Base-by-base conservation (phyloP, 2,888 invertebrate genomes). In the Busseola fusca region DNA sequence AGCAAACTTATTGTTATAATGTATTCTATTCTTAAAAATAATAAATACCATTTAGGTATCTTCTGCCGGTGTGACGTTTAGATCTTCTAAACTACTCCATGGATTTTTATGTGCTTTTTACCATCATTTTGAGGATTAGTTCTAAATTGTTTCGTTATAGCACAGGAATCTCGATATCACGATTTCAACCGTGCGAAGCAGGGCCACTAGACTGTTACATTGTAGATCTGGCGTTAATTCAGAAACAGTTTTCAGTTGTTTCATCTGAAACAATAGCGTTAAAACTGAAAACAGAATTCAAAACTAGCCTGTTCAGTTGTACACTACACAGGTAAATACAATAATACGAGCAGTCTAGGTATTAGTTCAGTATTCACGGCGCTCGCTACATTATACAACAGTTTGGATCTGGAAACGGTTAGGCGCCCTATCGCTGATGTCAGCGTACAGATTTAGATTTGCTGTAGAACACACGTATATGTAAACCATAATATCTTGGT, bases 361-460 rank as follows among this genome's bases (percentile, higher is more conserved):
- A 64, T 81, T 54, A 70, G 27, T 66, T 64, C 16, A 21, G 25
- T 48, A 52, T 70, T 78, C 63, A n/a, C 50, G 37, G 50, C 14
- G 52, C 40, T 25, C 10, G 37, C 59, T 70, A 65, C 52, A 70
- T 70, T 71, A 66, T 81, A 67, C 45, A 76, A 37, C 52, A 81
- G 66, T 62, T 70, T 37, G 25, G 52, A 34, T 40, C 58, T 14
- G n/a, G 34, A 59, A 14, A 27, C 27, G 45, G 48, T 40, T 42
- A 34, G 21, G 14, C 37, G 21, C 56, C 21, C 42, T 65, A 59
- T 58, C 37, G 50, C 63, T 52, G 66, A 52, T 52, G 63, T 50
- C 45, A 40, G n/a, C 16, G 40, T n/a, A 50, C 37, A 42, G 54
- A 42, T 78, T 62, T 45, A 52, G 21, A 42, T 45, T 64, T 37